Percentiles rank a stretch among this genome's conserved stretches.
Evolutionary conservation across 2,888 invertebrate genomes (phyloP).

Genomic region (Epistrophe grossulariae): DNA sequence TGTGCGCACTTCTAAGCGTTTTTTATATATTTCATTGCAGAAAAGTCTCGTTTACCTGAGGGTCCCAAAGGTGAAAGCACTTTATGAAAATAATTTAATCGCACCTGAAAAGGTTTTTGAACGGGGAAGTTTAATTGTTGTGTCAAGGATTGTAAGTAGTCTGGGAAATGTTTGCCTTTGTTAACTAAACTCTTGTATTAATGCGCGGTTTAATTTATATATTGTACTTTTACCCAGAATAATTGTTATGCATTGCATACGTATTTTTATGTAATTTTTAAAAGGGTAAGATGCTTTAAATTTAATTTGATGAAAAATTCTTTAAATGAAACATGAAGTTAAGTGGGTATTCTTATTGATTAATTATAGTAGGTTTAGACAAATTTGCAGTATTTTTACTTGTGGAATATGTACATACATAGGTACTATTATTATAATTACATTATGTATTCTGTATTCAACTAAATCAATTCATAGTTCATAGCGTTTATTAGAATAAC

Average conservation of each 20-base stretch:
- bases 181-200: conserved; percentile 22
- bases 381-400: no score
- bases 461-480: no score
- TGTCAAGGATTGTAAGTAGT: conserved; percentile 41
- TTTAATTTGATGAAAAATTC: neutral
- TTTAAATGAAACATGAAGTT: neutral
- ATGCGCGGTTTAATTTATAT: conserved; percentile 26
- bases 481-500: no score
- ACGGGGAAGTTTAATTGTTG: conserved; percentile 44
- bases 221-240: neutral
- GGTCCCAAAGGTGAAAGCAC: conserved; percentile 47
- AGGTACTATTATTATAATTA: no score
- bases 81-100: conserved; percentile 46
- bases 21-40: conserved; percentile 24
- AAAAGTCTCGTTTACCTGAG: conserved; percentile 36
- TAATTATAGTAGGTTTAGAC: no score
- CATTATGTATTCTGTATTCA: no score
- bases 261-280: neutral
- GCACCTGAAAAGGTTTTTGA: conserved; percentile 48
- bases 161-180: conserved; percentile 37
- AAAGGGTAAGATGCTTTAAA: neutral
- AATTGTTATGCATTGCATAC: neutral
- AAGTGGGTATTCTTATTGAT: neutral
- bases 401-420: no score
- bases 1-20: conserved; percentile 27